Evolutionary conservation across 2,797 vertebrate species (phyloP), one percentile per base, ranked within the genome.

Genomic region (Mus minutoides): DNA sequence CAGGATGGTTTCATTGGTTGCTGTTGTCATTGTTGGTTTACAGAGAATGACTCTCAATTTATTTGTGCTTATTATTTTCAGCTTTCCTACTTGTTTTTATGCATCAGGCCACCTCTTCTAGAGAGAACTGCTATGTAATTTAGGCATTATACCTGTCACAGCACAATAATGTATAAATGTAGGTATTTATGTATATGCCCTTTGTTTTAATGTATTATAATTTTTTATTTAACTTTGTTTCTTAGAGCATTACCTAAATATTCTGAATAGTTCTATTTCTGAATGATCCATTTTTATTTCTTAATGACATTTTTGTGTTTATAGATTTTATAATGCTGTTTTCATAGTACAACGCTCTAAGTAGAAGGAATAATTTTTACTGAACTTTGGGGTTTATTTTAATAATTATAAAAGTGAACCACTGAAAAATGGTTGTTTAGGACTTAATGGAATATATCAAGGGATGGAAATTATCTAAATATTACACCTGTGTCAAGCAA

Each of bases 261-360:
- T 88, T 94, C 58, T 80, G 67, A 92, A 73, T 91, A 88, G 84
- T 62, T 90, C 21, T 69, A 49, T 26, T 92, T 90, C 77, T 94
- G 43, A 96, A 69, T 86, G 80, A 83, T 37, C 14, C 6, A 2
- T 76, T 13, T 85, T 90, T 88, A 87, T 73, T 92, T 37, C 24
- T 75, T 82, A 91, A 34, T 56, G 17, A 91, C 67, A 76, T 96
- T 93, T 73, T 29, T 0, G 12, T 73, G 46, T 84, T 71, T 88
- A 11, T 64, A 2, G 37, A 84, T 89, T 88, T 52, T 34, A 89
- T 75, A 43, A 49, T 93, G 12, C 11, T 4, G 13, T 86, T 94
- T 94, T 46, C 16, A 92, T 73, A 85, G 17, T 37, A 84, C 82
- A 26, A 62, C 71, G 37, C 75, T 80, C 9, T 56, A 83, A 94